Evolutionary conservation across 2,888 invertebrate species (phyloP), one percentile per base, ranked within the genome.

Genomic region (Drosophila anceps): DNA sequence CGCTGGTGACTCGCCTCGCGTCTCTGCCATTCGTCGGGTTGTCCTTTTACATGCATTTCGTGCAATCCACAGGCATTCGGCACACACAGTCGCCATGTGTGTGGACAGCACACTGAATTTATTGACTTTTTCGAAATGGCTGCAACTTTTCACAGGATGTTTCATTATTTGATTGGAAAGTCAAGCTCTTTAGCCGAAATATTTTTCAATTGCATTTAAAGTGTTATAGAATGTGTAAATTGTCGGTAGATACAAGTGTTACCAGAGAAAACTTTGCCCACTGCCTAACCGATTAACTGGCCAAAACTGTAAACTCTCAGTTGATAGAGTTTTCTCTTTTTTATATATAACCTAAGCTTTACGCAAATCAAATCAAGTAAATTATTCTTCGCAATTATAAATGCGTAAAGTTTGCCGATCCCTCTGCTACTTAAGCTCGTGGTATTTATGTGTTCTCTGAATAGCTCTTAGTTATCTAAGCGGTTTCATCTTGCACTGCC

Each of bases 61-160:
- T 31, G 35, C 75, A 79, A 50, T 39, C 75, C 46, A 13, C 39
- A 43, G 43, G 71, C 62, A 63, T 66, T 65, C 69, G 48, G 54
- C 61, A 69, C 41, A 70, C 55, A 72, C 35, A 58, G 37, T 50
- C 15, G 31, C 18, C 31, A n/a, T 58, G 62, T 58, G 58, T 59
- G 60, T 35, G 29, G 60, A 63, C 59, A 53, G 46, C 48, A 46
- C 53, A 54, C 10, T 41, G 46, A 68, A 50, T 71, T 75, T 68
- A 79, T 77, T 79, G 80, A 79, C 71, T 71, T 67, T 74, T 67
- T 58, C 27, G 54, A 59, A 77, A 64, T 58, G 66, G 50, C 53
- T 44, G 53, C 59, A 48, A 53, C 54, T 61, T 69, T 66, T 61
- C 41, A 44, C 63, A 44, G 79, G 12, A 43, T 48, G 54, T 69